Conservation (phyloP, 2,888 invertebrate genomes). For the Tipula lateralis region DNA sequence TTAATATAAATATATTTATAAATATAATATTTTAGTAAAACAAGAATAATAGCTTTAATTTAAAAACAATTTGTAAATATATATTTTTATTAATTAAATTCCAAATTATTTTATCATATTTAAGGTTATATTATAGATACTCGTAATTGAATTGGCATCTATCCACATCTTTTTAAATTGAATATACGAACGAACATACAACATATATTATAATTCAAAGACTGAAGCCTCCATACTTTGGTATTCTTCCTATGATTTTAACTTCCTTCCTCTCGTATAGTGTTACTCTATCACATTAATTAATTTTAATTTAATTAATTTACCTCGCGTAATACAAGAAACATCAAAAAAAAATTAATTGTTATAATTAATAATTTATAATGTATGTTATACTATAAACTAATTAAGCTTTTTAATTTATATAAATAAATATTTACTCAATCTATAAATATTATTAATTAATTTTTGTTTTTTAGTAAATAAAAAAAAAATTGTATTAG, state of each 20-base stretch:
- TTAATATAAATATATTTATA: no score
- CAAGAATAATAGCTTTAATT: background rate
- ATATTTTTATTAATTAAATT: background rate
- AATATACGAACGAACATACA: background rate
- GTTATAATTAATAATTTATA: background rate
- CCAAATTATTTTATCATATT: background rate
- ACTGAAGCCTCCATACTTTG: background rate
- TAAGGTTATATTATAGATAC: background rate
- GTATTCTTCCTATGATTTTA: conserved; percentile 12
- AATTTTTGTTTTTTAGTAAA: background rate
- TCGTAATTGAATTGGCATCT: background rate
- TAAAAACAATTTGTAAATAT: conserved; percentile 11
- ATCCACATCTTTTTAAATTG: background rate
- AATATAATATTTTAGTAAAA: background rate
- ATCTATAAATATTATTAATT: background rate
- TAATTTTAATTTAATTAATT: background rate
- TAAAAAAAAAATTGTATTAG: background rate
- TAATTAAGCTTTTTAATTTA: conserved; percentile 15
- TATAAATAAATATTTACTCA: background rate
- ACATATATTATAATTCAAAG: background rate
- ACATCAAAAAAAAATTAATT: background rate
- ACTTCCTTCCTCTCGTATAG: background rate
- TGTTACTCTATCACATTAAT: background rate
- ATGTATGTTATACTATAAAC: background rate
- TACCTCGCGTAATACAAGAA: background rate